Evolutionary conservation across 2,888 invertebrate species (phyloP).

Genomic region (Drosophila multiciliata): DNA sequence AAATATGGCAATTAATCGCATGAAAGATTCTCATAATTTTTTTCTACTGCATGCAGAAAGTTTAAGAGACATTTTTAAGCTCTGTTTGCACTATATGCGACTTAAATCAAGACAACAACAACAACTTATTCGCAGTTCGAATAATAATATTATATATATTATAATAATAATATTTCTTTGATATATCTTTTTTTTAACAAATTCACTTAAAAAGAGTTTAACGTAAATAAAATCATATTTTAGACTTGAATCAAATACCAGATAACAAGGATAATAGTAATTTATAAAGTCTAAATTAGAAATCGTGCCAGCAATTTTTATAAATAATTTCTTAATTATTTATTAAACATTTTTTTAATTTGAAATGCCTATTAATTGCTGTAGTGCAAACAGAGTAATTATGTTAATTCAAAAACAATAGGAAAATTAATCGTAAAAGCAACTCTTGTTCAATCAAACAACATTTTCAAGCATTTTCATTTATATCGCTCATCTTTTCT

Average conservation of each 20-base stretch:
- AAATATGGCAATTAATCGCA: slow-evolving; percentile 62
- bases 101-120: not conserved
- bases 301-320: not conserved
- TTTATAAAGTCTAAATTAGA: not conserved
- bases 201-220: no score
- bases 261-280: not conserved
- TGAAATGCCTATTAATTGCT: not conserved
- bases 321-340: not conserved
- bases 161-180: not conserved
- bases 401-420: slow-evolving; percentile 33
- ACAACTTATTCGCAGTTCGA: not conserved
- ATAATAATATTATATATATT: no score
- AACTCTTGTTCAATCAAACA: slow-evolving; percentile 4
- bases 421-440: slow-evolving; percentile 24
- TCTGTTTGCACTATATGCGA: slow-evolving; percentile 5
- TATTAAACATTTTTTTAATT: no score
- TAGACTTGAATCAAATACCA: not conserved
- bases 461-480: slow-evolving; percentile 37
- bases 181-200: not conserved
- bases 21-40: slow-evolving; percentile 6
- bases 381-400: slow-evolving; percentile 11
- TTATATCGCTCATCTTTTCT: slow-evolving; percentile 37
- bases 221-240: not conserved
- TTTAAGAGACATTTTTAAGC: not conserved
- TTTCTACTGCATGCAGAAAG: slow-evolving; percentile 43